These are phyloP conservation scores for Cosmia trapezina DNA, from an alignment of 2,888 invertebrate genomes.

Conservation along the genomic window DNA sequence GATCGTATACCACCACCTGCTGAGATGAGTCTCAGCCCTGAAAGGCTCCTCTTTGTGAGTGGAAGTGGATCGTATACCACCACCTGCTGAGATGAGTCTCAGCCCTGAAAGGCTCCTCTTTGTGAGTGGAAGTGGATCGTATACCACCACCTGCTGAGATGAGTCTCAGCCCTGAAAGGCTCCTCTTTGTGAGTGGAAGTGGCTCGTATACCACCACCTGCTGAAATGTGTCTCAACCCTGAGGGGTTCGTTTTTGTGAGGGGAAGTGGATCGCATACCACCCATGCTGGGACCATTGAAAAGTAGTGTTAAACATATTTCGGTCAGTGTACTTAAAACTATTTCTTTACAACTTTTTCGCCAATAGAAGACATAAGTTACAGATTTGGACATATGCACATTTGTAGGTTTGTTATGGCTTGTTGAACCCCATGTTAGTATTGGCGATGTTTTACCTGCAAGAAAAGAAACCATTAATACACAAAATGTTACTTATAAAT, in stretches of 20 bases:
- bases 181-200: too few relatives aligned
- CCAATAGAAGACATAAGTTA: background rate
- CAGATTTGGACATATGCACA: background rate
- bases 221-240: too few relatives aligned
- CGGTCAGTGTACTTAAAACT: conserved; percentile 1
- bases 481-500: background rate
- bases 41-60: background rate
- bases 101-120: background rate
- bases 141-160: too few relatives aligned
- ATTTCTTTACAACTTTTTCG: background rate
- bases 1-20: background rate
- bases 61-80: background rate
- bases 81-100: background rate
- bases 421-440: background rate
- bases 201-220: background rate
- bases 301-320: background rate
- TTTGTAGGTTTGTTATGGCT: conserved; percentile 16
- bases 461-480: conserved; percentile 6
- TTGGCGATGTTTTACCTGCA: conserved; percentile 33
- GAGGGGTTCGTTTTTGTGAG: background rate
- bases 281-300: background rate
- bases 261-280: background rate
- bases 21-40: too few relatives aligned
- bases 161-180: too few relatives aligned
- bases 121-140: background rate